A percentile compares a stretch with the other conserved stretches of the same genome.
Conservation (phyloP, 2,113 vertebrate species). For the Eurystomus gularis region DNA sequence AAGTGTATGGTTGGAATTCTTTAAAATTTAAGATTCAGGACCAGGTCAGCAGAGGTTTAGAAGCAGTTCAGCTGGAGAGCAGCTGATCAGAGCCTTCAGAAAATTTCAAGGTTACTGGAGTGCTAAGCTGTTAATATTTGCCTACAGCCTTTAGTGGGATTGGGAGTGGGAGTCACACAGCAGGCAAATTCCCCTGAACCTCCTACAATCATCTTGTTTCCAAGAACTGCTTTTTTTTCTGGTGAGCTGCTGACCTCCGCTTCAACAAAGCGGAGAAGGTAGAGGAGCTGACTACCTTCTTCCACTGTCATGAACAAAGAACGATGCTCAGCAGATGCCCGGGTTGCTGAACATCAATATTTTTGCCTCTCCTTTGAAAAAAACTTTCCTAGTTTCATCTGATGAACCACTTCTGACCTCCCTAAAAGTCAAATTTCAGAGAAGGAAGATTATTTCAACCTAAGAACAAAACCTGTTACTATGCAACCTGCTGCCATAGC, state of each 20-base stretch:
- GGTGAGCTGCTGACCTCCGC: not conserved
- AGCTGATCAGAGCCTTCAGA: not conserved
- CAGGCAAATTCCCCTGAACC: not conserved
- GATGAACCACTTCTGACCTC: not conserved
- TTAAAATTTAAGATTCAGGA: not conserved
- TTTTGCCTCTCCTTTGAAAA: not conserved
- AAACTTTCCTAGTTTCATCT: not conserved
- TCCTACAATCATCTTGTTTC: not conserved
- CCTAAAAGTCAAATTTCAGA: not conserved
- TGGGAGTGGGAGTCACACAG: not conserved
- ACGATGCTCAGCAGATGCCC: not conserved
- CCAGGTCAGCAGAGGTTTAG: not conserved
- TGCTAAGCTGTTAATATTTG: slow-evolving; percentile 6
- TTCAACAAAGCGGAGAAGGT: not conserved
- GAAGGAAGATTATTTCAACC: not conserved
- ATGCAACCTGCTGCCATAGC: not conserved
- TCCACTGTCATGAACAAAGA: not conserved
- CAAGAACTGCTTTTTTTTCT: not conserved
- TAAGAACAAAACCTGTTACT: not conserved
- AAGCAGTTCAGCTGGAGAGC: not conserved
- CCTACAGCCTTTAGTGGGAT: not conserved
- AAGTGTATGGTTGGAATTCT: not conserved
- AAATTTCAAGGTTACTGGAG: not conserved
- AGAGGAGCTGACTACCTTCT: not conserved
- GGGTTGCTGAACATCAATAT: not conserved